Base-by-base conservation (phyloP, 2,113 vertebrate species). In the Tetraodon nigroviridis region DNA sequence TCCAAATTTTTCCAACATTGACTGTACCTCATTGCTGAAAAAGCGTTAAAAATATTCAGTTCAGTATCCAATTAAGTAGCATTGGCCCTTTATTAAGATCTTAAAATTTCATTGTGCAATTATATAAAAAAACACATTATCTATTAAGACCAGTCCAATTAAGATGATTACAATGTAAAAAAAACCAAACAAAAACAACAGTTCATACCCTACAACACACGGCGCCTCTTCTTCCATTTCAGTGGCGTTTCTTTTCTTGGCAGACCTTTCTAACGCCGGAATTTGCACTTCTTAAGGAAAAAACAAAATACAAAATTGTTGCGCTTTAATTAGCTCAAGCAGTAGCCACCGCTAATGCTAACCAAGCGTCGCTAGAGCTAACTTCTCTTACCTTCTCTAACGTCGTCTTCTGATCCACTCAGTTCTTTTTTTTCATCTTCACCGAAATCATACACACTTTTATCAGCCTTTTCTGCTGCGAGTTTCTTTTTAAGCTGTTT, bases 1-100 rank as follows among this genome's bases (percentile, higher is more conserved):
- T 90, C 94, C 93, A 84, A 98, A 93, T 84, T 82, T 90, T 89
- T 95, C 92, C 86, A 97, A 67, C 93, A 98, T 95, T 60, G 87
- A 91, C 52, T 95, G 92, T 15, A 97, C 94, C 84, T 95, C 94
- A 71, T 90, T 92, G 65, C 94, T 89, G 55, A 6, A 50, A 0
- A 4, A 1, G 41, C 37, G 5, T 7, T 7, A 53, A 19, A 54
- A 16, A 40, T 6, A 40, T 6, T 27, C 6, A 24, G 15, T 7
- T 5, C 6, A n/a, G 46, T 18, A 48, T 11, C 46, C 6, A 20
- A 1, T n/a, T 48, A 18, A 48, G n/a, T 11, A 18, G 10, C 17
- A 44, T 44, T 44, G 16, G 24, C 3, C 24, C 24, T 27, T 6
- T 6, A 27, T 27, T 6, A 6, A 6, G 24, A 27, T 6, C 24